Base-by-base conservation (phyloP, 2,113 vertebrate species). In the Reinhardtius hippoglossoides region DNA sequence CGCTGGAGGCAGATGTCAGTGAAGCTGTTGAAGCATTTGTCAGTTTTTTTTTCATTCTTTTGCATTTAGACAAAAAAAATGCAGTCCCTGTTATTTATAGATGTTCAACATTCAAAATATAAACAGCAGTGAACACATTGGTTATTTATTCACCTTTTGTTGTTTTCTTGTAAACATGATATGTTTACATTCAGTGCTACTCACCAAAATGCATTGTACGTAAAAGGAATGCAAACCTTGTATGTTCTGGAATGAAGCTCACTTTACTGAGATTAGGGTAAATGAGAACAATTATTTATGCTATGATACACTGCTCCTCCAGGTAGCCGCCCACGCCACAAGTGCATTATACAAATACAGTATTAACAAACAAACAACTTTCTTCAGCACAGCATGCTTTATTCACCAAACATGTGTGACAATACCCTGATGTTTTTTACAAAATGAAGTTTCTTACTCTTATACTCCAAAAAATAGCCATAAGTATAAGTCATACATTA, bases 1-100 rank as follows among this genome's bases (percentile, higher is more conserved):
- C 31, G 54, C 18, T 71, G 46, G 44, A 84, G 54, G 63, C 26
- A 69, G 62, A 76, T 58, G 68, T 69, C 70, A 67, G 37, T 44
- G 55, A 52, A 73, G 21, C 52, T 13, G 26, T 35, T 44, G 3
- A 57, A 58, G 37, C 48, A 59, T 76, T 67, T 57, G 13, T 12
- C 23, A 55, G 8, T 23, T 50, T 69, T 23, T 35, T 73, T 6
- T 21, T 35, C 21, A n/a, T 27, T 52, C 9, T 46, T 54, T 52
- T 67, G 9, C 14, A 57, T 48, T 4, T 23, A 5, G 16, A 27
- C 46, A 5, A 20, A 54, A 54, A 54, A 26, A 31, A 6, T 16
- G 18, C 27, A 57, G 37, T 72, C 23, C 4, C 6, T 46, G 23
- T 72, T 42, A 37, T 1, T 27, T 48, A 12, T 23, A n/a, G 27